Percentiles rank a stretch among this genome's conserved stretches.
phyloP scores from a whole-genome alignment of 1,140 invertebrate genomes.

The Sitophilus oryzae region DNA sequence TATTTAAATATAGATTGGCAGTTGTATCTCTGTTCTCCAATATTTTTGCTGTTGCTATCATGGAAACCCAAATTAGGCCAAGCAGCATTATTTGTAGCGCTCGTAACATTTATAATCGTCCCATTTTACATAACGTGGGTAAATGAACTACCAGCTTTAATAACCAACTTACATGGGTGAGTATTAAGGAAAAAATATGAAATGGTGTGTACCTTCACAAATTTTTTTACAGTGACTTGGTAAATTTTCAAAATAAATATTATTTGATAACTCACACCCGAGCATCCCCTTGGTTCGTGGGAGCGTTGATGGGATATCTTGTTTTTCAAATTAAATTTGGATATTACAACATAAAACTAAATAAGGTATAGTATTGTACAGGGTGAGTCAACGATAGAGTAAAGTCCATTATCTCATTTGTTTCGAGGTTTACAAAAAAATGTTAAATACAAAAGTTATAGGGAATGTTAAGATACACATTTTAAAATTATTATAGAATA shows the following conservation, averaged over 20 bases:
- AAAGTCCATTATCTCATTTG: no score
- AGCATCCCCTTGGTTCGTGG: constrained; percentile 34
- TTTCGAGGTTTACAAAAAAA: no score
- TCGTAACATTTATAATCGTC: constrained; percentile 8
- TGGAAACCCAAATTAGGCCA: constrained; percentile 25
- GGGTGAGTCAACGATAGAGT: no score
- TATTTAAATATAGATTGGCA: constrained; percentile 46
- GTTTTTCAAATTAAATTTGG: constrained; percentile 14
- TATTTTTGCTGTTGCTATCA: constrained; percentile 39
- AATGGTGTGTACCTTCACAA: background rate
- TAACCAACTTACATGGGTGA: constrained; percentile 23
- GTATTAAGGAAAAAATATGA: background rate
- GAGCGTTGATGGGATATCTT: constrained; percentile 35
- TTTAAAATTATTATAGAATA: no score
- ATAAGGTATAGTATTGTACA: constrained; percentile 11
- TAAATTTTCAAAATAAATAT: constrained; percentile 21
- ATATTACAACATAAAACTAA: constrained; percentile 5
- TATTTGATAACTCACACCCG: constrained; percentile 35
- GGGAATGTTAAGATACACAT: no score
- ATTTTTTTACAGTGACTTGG: constrained; percentile 12
- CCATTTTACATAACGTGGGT: constrained; percentile 22
- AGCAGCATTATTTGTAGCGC: background rate
- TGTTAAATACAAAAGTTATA: no score
- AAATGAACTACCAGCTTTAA: constrained; percentile 12
- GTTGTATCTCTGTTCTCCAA: constrained; percentile 40